Base-by-base conservation (phyloP, 2,888 invertebrate species). In the Heliconius sara region DNA sequence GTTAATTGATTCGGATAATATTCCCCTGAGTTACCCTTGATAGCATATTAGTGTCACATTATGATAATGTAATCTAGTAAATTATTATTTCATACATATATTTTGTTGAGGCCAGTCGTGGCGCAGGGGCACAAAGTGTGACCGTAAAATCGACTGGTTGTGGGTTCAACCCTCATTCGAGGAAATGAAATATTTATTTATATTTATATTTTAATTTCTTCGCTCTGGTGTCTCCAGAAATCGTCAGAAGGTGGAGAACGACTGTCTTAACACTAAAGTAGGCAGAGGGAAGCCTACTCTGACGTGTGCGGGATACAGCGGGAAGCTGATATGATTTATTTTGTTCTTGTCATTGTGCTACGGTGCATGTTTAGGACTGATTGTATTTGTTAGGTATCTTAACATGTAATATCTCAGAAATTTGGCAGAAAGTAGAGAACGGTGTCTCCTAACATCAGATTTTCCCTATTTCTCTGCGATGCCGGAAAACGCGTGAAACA, bases 1-100 rank as follows among this genome's bases (percentile, higher is more conserved):
- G 73, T 77, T 82, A 83, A 83, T 82, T 82, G 82, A 79, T 82
- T 80, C 72, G 73, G 52, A 70, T 83, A 76, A 78, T 77, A 81
- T 79, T 70, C 74, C 70, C 47, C 22, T 71, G 78, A 43, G 68
- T 79, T 68, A 25, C 60, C 68, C 74, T 70, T 68, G 79, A 79
- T 79, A 76, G 57, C 27, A 67, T 79, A 65, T 79, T 67, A 72
- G 13, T 79, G 57, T 39, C 43, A 68, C 16, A 10, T 79, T 79
- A 75, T 75, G 27, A 5, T 79, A 76, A 79, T 47, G 12, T 30
- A 47, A 27, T 22, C 5, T 75, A 12, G 13, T 75, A 27, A 22
- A 75, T 66, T 25, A 22, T 43, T 13, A 47, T 43, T 75, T 75
- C 9, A 43, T 27, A 34, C 34, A 73, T 75, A 65, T 60, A 34